These are phyloP conservation scores for Uromys caudimaculatus DNA, from an alignment of 2,797 vertebrate species.

Conservation along the genomic window DNA sequence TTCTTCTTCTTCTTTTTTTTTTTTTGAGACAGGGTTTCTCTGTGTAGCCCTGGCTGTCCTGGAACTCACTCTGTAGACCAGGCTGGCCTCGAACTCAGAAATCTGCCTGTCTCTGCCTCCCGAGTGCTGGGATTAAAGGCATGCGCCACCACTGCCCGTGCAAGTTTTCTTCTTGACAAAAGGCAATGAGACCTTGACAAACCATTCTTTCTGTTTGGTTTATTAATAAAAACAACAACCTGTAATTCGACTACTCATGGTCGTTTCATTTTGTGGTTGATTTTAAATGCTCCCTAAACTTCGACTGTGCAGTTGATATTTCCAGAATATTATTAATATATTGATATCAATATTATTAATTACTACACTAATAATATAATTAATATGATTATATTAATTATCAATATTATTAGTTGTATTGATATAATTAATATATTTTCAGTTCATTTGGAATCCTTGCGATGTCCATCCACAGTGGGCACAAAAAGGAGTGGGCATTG, in stretches of 20 bases:
- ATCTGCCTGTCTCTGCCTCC: too few relatives aligned
- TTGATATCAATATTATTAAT: not conserved
- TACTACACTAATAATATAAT: not conserved
- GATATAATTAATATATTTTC: not conserved
- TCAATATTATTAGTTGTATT: not conserved
- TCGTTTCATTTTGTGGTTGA: not conserved
- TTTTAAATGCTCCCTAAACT: constrained; percentile 10
- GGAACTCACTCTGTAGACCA: too few relatives aligned
- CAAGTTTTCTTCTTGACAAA: constrained; percentile 48
- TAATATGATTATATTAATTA: not conserved
- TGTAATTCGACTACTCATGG: not conserved
- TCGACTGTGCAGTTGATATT: not conserved
- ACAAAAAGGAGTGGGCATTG: not conserved
- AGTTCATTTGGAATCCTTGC: not conserved
- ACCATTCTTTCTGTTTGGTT: not conserved
- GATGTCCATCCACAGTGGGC: not conserved
- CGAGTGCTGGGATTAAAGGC: too few relatives aligned
- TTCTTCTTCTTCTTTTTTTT: too few relatives aligned
- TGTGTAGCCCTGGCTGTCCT: too few relatives aligned
- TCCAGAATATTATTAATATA: not conserved
- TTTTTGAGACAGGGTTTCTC: too few relatives aligned
- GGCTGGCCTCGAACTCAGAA: too few relatives aligned
- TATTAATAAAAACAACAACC: not conserved
- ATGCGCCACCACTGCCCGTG: too few relatives aligned
- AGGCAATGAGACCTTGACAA: not conserved